A percentile compares a stretch with the other conserved stretches of the same genome.
Evolutionary conservation across 1,140 invertebrate species (phyloP).

Genomic region (Papilio aristodemus): DNA sequence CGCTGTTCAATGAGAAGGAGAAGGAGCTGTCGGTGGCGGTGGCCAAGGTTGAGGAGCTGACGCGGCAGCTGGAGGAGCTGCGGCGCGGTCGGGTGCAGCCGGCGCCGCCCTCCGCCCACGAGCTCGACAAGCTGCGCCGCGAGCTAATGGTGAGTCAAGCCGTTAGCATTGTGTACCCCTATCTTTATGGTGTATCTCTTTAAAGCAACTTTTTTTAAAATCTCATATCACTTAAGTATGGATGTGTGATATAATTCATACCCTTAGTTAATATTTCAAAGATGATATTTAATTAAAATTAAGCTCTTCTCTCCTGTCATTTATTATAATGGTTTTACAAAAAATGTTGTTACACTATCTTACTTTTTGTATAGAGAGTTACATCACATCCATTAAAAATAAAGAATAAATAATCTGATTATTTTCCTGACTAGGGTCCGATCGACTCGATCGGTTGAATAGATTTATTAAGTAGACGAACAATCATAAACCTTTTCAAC

Average conservation of each 20-base stretch:
- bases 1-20: slow-evolving; percentile 98
- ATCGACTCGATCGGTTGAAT: slow-evolving; percentile 8
- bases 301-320: too few relatives aligned
- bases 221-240: too few relatives aligned
- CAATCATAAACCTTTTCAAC: slow-evolving; percentile 30
- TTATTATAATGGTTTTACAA: too few relatives aligned
- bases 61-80: slow-evolving; percentile 94
- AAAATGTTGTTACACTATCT: too few relatives aligned
- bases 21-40: slow-evolving; percentile 97
- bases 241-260: too few relatives aligned
- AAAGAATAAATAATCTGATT: background rate
- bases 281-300: too few relatives aligned
- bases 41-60: slow-evolving; percentile 96
- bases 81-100: slow-evolving; percentile 84
- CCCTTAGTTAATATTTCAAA: too few relatives aligned
- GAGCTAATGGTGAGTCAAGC: slow-evolving; percentile 91
- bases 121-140: slow-evolving; percentile 93
- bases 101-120: slow-evolving; percentile 87
- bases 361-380: background rate
- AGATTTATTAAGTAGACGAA: slow-evolving; percentile 13
- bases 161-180: background rate
- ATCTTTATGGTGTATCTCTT: too few relatives aligned
- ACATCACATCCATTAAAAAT: background rate
- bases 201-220: too few relatives aligned
- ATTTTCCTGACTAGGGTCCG: background rate